These are phyloP conservation scores for Lithobates sylvaticus DNA, from an alignment of 2,797 vertebrate species.

Conservation along the genomic window DNA sequence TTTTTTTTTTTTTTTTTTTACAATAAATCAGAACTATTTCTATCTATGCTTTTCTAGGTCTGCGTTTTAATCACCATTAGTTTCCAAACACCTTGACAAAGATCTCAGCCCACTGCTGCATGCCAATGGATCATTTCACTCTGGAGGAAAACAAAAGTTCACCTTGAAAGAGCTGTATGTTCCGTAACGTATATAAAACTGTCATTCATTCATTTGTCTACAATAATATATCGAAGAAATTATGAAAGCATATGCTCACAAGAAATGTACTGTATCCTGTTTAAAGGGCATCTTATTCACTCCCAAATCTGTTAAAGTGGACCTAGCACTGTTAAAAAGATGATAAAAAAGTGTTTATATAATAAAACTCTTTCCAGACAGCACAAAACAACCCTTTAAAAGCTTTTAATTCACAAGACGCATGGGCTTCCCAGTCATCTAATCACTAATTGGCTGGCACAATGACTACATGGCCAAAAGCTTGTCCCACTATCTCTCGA, in stretches of 20 bases:
- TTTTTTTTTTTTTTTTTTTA: too few relatives aligned
- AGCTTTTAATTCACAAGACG: too few relatives aligned
- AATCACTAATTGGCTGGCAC: too few relatives aligned
- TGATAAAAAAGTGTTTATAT: too few relatives aligned
- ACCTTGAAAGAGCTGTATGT: conserved; percentile 39
- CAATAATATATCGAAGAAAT: not conserved
- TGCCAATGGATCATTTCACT: conserved; percentile 54
- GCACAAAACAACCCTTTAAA: too few relatives aligned
- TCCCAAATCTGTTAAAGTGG: not conserved
- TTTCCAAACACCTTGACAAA: conserved; percentile 49
- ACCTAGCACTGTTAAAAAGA: not conserved
- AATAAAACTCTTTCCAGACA: too few relatives aligned
- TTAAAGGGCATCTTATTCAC: not conserved
- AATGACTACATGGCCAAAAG: too few relatives aligned
- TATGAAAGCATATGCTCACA: not conserved
- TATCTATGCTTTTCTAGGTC: conserved; percentile 4
- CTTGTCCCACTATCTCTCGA: too few relatives aligned
- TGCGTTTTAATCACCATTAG: conserved; percentile 51
- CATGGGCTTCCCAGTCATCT: too few relatives aligned
- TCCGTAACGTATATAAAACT: conserved; percentile 7
- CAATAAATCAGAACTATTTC: not conserved
- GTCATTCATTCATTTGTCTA: not conserved
- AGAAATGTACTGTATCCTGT: not conserved
- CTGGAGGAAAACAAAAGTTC: conserved; percentile 47
- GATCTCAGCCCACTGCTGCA: conserved; percentile 34